A percentile compares a stretch with the other conserved stretches of the same genome.
These are phyloP conservation scores for Montipora efflorescens DNA, from an alignment of 64 coral and sea anemone species.

Conservation along the genomic window DNA sequence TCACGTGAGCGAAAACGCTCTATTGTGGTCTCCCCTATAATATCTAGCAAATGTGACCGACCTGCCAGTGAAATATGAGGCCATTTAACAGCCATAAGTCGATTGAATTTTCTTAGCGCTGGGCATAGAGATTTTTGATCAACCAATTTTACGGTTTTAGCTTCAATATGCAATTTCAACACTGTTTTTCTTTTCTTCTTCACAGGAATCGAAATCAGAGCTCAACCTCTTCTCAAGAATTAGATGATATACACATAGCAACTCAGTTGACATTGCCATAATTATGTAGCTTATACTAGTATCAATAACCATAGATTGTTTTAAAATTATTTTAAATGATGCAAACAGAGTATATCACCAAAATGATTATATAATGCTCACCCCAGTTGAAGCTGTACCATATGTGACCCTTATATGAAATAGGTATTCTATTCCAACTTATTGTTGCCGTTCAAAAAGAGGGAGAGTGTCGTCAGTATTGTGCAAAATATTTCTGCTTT, in stretches of 20 bases:
- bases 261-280: not conserved
- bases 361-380: not conserved
- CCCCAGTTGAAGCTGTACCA: not conserved
- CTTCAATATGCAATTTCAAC: not conserved
- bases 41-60: too few species aligned
- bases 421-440: not conserved
- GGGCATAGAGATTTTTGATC: too few species aligned
- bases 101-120: too few species aligned
- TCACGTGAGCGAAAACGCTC: too few species aligned
- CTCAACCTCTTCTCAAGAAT: conserved; percentile 97
- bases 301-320: not conserved
- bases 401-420: not conserved
- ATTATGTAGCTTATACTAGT: not conserved
- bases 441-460: too few species aligned
- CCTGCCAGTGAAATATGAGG: too few species aligned
- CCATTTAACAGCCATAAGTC: too few species aligned
- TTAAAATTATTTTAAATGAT: not conserved
- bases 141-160: too few species aligned
- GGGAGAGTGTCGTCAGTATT: too few species aligned
- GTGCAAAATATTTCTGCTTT: too few species aligned
- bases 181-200: not conserved
- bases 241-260: conserved; percentile 59
- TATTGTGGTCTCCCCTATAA: not conserved
- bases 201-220: conserved; percentile 95
- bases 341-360: not conserved